Base-by-base conservation (phyloP, 2,888 invertebrate species). In the Monoplex corrugatus region DNA sequence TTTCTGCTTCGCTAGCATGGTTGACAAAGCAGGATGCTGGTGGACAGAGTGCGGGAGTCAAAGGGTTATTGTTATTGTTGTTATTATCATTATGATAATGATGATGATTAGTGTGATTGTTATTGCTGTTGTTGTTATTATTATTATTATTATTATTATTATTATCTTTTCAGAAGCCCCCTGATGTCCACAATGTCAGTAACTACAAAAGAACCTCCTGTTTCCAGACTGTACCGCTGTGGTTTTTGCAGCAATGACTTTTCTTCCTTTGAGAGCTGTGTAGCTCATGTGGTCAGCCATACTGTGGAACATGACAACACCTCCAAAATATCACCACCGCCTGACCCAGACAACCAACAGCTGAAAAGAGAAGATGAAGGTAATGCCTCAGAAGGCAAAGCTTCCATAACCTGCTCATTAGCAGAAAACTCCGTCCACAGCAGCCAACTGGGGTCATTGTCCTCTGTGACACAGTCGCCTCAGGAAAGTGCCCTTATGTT, bases 231-330 rank as follows among this genome's bases (percentile, higher is more conserved):
- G 32, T 88, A 44, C 35, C 80, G 82, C 63, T 88, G 88, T 68
- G 88, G 83, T 16, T 63, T 80, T 28, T 88, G 88, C 45, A 43
- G 63, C n/a, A 32, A 83, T 3, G 88, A 88, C 32, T 88, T 57
- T 32, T 23, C 43, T 16, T 57, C 68, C 6, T 44, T 83, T 1
- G 32, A 63, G 6, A 6, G 44, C 57, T 88, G 88, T 80, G 19
- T 88, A 32, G 32, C 83, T 50, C 88, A 88, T 32, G 10, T 88
- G 68, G 44, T 40, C 16, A 32, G 28, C 13, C 88, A 88, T 32
- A 40, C 44, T 38, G 38, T 40, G 43, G 82, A 43, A 78, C 28
- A 75, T 19, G 80, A 50, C 38, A 32, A 35, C 19, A 6, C 68
- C n/a, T n/a, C 45, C 45, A 32, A 8, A 16, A 2, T 35, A 38